These are phyloP conservation scores for Aporophyla lueneburgensis DNA, from an alignment of 2,888 invertebrate genomes.

Conservation along the genomic window DNA sequence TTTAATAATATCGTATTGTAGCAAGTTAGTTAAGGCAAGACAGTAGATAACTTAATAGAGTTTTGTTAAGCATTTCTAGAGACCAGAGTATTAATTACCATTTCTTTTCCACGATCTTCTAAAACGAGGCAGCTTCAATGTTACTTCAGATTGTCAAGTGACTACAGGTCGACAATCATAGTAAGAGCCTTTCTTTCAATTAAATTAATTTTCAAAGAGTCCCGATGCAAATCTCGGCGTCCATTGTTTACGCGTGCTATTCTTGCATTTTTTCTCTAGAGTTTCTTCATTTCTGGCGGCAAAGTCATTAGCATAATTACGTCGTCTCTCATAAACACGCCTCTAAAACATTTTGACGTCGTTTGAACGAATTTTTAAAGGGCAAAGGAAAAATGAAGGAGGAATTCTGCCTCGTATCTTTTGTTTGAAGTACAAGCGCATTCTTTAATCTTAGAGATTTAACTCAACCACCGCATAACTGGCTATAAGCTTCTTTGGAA, in stretches of 20 bases:
- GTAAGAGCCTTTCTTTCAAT: conserved; percentile 42
- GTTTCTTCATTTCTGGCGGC: conserved; percentile 57
- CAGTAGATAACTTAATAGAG: background rate
- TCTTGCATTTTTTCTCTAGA: conserved; percentile 56
- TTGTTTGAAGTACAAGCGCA: conserved; percentile 45
- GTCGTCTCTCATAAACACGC: conserved; percentile 66
- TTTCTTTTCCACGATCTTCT: background rate
- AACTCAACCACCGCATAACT: conserved; percentile 40
- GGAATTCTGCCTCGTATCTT: conserved; percentile 45
- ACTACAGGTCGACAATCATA: conserved; percentile 11
- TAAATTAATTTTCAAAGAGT: conserved; percentile 47
- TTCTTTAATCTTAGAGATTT: conserved; percentile 57
- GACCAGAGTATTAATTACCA: background rate
- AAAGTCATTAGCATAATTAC: conserved; percentile 69
- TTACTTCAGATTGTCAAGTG: conserved; percentile 9
- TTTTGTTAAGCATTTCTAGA: background rate
- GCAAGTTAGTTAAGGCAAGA: conserved; percentile 11
- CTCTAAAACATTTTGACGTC: conserved; percentile 61
- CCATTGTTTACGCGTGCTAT: conserved; percentile 57
- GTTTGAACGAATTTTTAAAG: conserved; percentile 61
- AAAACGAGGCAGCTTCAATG: conserved; percentile 1
- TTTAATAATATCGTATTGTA: conserved; percentile 15
- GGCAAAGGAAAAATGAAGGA: conserved; percentile 57
- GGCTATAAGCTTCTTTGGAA: conserved; percentile 32
- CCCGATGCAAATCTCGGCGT: conserved; percentile 47